Evolutionary conservation across 2,888 invertebrate species (phyloP).

Genomic region (Tetramorium bicarinatum): DNA sequence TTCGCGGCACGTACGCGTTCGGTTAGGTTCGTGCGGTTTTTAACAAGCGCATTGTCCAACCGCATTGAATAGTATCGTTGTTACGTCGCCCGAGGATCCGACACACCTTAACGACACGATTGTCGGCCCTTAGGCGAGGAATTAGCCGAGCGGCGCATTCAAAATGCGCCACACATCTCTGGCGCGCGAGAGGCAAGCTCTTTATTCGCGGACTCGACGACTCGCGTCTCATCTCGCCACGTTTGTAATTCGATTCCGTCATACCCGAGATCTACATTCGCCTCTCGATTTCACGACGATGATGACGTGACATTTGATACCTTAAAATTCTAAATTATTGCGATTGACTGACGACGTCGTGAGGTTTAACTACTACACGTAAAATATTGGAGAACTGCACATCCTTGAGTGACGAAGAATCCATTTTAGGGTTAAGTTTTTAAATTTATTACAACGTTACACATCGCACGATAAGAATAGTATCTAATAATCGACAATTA

Average conservation of each 20-base stretch:
- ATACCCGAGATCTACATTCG: background rate
- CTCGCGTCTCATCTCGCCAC: background rate
- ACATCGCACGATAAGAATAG: background rate
- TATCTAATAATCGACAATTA: background rate
- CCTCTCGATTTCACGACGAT: constrained; percentile 8
- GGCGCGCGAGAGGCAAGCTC: constrained; percentile 15
- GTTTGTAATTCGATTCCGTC: constrained; percentile 37
- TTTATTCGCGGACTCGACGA: constrained; percentile 23
- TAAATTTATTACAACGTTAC: background rate
- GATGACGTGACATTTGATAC: constrained; percentile 7
- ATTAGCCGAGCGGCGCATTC: constrained; percentile 24
- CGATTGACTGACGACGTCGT: background rate
- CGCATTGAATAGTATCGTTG: constrained; percentile 47
- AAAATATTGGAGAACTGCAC: background rate
- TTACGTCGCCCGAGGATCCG: constrained; percentile 40
- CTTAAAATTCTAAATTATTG: background rate
- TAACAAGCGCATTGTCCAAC: constrained; percentile 65
- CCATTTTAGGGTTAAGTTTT: background rate
- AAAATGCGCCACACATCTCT: constrained; percentile 19
- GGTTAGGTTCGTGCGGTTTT: constrained; percentile 65
- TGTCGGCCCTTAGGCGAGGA: constrained; percentile 40
- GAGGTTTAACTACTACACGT: background rate
- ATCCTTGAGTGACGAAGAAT: background rate
- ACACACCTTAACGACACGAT: constrained; percentile 48
- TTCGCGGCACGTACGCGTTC: constrained; percentile 61